Evolutionary conservation across 2,888 invertebrate genomes (phyloP), one percentile per base, ranked within the genome.

Genomic region (Azorinus chamasolen): DNA sequence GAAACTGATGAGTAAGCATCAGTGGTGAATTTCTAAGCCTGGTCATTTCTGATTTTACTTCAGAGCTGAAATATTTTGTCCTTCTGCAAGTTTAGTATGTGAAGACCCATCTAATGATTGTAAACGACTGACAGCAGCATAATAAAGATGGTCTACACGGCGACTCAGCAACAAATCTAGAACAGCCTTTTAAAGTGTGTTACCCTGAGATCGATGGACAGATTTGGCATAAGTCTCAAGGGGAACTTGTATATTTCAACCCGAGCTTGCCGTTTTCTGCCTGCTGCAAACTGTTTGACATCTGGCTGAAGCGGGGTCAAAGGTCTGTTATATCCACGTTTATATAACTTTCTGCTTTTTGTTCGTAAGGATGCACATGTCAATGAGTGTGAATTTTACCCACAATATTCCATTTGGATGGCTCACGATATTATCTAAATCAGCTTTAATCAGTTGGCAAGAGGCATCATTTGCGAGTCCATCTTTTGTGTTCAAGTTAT

Each of bases 391-490:
- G 59, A 64, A 76, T 37, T 64, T 48, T 10, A 76, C 72, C 76
- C 73, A 78, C 18, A 78, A 20, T 14, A 66, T 66, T 18, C 59
- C 72, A 37, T 37, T n/a, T 32, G 55, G 37, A 16, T 55, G 27
- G 18, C 43, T 32, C 32, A 32, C 32, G 10, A 10, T 32, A 18
- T 25, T 32, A n/a, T 16, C 22, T 3, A 45, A 27, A 37, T 77
- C 59, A 48, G 77, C 62, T 54, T 70, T 58, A 55, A 27, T 69
- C 1, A 79, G 45, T 61, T 51, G 54, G 50, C 83, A 76, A 32
- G 72, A 66, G 14, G 77, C 73, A n/a, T 79, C 84, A 79, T 84
- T 84, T 10, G 73, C 79, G 20, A 83, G 46, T 6, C 83, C 83
- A 81, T 81, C 83, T 22, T 69, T 54, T 39, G 72, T 75, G 45